Evolutionary conservation across 2,113 vertebrate species (phyloP).

Genomic region (Struthio camelus): DNA sequence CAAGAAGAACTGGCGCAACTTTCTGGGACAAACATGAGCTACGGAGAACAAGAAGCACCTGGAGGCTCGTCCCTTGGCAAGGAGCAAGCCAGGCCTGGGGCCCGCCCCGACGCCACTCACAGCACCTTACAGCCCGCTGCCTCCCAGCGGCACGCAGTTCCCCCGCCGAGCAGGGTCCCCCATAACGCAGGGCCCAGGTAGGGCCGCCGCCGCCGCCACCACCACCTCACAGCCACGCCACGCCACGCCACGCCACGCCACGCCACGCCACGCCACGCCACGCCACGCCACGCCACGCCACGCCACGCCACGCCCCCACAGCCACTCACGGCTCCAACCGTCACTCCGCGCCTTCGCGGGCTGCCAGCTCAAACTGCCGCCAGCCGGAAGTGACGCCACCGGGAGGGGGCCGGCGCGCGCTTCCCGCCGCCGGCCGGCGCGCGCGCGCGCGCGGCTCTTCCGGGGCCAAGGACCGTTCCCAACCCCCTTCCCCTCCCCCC

Average conservation of each 20-base stretch:
- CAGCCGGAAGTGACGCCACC: constrained; percentile 21
- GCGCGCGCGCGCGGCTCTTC: neutral
- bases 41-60: neutral
- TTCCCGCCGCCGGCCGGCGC: neutral
- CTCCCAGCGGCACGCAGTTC: neutral
- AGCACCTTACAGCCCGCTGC: neutral
- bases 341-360: neutral
- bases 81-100: accelerated
- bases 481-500: accelerated
- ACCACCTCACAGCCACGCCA: neutral
- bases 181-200: no score
- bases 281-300: accelerated
- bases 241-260: no score
- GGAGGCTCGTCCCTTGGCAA: neutral
- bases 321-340: neutral
- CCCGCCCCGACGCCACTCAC: neutral
- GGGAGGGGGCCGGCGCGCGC: no score
- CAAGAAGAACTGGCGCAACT: accelerated
- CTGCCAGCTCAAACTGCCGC: neutral
- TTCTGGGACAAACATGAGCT: neutral
- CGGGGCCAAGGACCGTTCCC: neutral
- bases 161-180: neutral
- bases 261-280: no score
- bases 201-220: neutral
- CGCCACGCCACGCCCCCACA: neutral